phyloP scores from a whole-genome alignment of 2,888 invertebrate species.

The Pachymerium ferrugineum region DNA sequence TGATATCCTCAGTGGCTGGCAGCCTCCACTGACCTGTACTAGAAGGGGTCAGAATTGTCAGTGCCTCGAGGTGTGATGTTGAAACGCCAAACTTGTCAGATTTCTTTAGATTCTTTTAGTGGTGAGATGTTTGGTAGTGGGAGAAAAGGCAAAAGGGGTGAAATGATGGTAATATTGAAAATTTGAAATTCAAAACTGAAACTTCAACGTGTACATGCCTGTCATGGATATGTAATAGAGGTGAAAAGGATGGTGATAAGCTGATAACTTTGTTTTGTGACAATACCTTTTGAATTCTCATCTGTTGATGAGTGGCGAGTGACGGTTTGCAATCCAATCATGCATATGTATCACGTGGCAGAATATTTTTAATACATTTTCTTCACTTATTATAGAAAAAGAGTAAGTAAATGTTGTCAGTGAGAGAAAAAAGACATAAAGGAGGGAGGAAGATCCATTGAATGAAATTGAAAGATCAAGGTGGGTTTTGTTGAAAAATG shows the following conservation, averaged over 20 bases:
- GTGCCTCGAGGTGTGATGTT: slow-evolving; percentile 25
- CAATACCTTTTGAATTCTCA: slow-evolving; percentile 17
- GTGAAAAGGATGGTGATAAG: slow-evolving; percentile 9
- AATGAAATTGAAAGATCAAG: no score
- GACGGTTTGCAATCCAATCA: slow-evolving; percentile 4
- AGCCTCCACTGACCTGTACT: slow-evolving; percentile 27
- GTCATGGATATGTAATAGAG: slow-evolving; percentile 14
- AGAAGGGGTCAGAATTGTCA: slow-evolving; percentile 27
- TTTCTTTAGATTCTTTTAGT: slow-evolving; percentile 12
- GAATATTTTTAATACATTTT: no score
- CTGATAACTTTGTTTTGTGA: slow-evolving; percentile 20
- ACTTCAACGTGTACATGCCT: neutral
- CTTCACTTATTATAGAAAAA: no score
- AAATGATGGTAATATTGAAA: slow-evolving; percentile 22
- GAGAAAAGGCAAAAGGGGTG: neutral
- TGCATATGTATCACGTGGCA: neutral
- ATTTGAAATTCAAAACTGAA: slow-evolving; percentile 24
- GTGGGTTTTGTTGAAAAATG: no score
- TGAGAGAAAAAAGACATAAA: no score
- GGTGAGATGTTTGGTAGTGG: slow-evolving; percentile 14
- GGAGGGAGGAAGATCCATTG: no score
- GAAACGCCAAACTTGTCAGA: slow-evolving; percentile 27
- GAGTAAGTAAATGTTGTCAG: no score
- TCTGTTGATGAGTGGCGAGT: neutral
- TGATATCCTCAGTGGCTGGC: slow-evolving; percentile 23